These are phyloP conservation scores for Morone chrysops DNA, from an alignment of 2,113 vertebrate species.

Conservation along the genomic window DNA sequence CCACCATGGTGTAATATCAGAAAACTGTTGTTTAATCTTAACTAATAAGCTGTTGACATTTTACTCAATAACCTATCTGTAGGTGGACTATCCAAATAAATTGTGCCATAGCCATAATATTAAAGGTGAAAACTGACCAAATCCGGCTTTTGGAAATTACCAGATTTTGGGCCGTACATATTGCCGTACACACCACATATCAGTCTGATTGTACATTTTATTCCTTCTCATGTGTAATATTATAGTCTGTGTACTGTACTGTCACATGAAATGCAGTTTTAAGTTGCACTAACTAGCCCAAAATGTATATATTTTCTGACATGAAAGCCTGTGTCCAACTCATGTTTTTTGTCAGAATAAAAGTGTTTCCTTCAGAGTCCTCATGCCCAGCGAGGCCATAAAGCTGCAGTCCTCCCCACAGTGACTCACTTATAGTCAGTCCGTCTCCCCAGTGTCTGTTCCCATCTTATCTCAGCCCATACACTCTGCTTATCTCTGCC, in stretches of 20 bases:
- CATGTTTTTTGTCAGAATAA: slow-evolving; percentile 9
- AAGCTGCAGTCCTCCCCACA: slow-evolving; percentile 58
- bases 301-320: not conserved
- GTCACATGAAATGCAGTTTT: not conserved
- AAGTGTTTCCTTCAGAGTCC: slow-evolving; percentile 31
- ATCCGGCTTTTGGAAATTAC: not conserved
- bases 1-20: too few relatives aligned
- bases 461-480: slow-evolving; percentile 77
- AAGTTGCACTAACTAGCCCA: too few relatives aligned
- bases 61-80: too few relatives aligned
- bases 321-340: not conserved
- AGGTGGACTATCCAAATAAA: too few relatives aligned
- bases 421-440: slow-evolving; percentile 79
- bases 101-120: not conserved
- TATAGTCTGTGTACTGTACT: not conserved
- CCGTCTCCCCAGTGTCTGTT: slow-evolving; percentile 77
- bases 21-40: too few relatives aligned
- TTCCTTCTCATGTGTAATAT: not conserved
- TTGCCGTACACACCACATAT: too few relatives aligned
- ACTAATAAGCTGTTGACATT: too few relatives aligned
- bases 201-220: not conserved
- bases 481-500: slow-evolving; percentile 77
- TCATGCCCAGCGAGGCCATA: slow-evolving; percentile 39
- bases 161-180: not conserved
- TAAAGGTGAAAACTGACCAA: not conserved